These are phyloP conservation scores for Protobothrops mucrosquamatus DNA, from an alignment of 2,113 vertebrate genomes.

Conservation along the genomic window DNA sequence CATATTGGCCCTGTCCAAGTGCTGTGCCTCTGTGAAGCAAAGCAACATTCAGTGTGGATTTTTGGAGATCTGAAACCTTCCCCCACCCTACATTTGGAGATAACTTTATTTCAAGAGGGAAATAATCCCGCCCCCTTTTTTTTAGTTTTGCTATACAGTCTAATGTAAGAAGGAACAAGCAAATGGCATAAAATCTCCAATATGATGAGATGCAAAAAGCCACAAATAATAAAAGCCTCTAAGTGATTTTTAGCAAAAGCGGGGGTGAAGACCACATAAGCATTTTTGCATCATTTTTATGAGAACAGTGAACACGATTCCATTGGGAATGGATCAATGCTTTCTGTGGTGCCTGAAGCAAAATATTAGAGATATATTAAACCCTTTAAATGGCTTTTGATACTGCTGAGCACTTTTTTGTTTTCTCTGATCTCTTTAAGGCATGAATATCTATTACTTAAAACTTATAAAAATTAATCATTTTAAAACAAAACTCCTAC, in stretches of 20 bases:
- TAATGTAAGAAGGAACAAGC: background rate
- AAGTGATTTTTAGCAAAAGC: background rate
- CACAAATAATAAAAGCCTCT: background rate
- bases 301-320: conserved; percentile 34
- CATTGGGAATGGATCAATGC: conserved; percentile 50
- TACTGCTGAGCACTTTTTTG: conserved; percentile 37
- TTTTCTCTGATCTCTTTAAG: background rate
- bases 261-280: background rate
- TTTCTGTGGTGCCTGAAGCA: conserved; percentile 42
- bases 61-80: background rate
- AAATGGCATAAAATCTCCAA: background rate
- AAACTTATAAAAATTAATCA: conserved; percentile 34
- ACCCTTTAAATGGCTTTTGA: conserved; percentile 42
- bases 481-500: background rate
- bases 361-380: conserved; percentile 47
- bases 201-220: background rate
- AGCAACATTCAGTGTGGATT: background rate
- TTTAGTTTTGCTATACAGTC: background rate
- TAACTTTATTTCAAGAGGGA: background rate
- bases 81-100: background rate
- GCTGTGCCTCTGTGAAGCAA: background rate
- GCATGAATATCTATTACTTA: conserved; percentile 20
- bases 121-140: fast-evolving
- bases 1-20: background rate
- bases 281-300: conserved; percentile 29